A percentile compares a stretch with the other conserved stretches of the same genome.
Conservation (phyloP, 1,140 invertebrate genomes). For the Saxidomus purpurata region DNA sequence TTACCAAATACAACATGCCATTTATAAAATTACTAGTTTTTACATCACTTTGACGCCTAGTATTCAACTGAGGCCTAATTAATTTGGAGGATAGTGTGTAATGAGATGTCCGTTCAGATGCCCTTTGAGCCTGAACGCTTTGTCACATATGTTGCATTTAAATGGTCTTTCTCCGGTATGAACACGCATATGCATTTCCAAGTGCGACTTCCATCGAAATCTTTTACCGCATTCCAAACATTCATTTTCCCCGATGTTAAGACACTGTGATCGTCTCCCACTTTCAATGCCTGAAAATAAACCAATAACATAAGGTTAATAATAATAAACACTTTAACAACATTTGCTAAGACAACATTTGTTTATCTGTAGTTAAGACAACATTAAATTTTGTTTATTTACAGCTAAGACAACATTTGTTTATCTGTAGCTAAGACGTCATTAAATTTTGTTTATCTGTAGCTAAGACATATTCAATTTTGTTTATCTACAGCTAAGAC, state of each 20-base stretch:
- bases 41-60: not conserved
- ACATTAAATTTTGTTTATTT: no score
- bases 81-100: conserved; percentile 37
- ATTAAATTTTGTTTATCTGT: no score
- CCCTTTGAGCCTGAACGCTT: conserved; percentile 31
- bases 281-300: not conserved
- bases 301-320: no score
- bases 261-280: not conserved
- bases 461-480: no score
- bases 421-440: no score
- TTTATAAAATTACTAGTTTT: no score
- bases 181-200: conserved; percentile 31
- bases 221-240: conserved; percentile 20
- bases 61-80: no score
- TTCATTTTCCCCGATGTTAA: conserved; percentile 14
- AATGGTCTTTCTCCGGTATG: conserved; percentile 50
- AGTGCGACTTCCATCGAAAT: conserved; percentile 9
- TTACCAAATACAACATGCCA: no score
- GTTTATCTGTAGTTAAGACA: no score
- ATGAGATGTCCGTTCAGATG: conserved; percentile 20
- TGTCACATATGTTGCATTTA: conserved; percentile 12
- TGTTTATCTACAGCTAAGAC: no score
- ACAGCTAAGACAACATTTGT: no score
- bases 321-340: not conserved
- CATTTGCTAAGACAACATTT: no score